Evolutionary conservation across 2,888 invertebrate species (phyloP).

Genomic region (Heptascelio sp.): DNA sequence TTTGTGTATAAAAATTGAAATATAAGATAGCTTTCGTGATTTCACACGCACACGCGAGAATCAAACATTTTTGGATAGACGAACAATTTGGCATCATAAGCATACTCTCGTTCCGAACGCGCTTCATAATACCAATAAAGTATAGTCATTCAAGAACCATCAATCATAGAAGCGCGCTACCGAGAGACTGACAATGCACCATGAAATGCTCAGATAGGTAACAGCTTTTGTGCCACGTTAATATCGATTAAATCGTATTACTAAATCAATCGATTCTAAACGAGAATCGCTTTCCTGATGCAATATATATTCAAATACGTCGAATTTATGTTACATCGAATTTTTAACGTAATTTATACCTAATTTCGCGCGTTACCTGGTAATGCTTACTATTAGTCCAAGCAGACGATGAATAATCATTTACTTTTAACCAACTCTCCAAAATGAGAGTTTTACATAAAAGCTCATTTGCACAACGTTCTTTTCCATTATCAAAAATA

Average conservation of each 20-base stretch:
- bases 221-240: slow-evolving; percentile 65
- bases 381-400: slow-evolving; percentile 28
- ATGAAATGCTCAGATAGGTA: slow-evolving; percentile 64
- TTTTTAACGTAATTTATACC: slow-evolving; percentile 53
- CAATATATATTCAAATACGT: slow-evolving; percentile 59
- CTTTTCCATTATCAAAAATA: too few relatives aligned
- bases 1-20: slow-evolving; percentile 46
- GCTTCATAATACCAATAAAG: slow-evolving; percentile 64
- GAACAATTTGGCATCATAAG: slow-evolving; percentile 50
- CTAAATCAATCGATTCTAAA: slow-evolving; percentile 64
- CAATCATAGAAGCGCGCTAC: slow-evolving; percentile 73
- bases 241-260: slow-evolving; percentile 67
- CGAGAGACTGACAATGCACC: slow-evolving; percentile 70
- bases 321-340: slow-evolving; percentile 24
- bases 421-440: too few relatives aligned
- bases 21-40: slow-evolving; percentile 3
- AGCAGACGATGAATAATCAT: slow-evolving; percentile 27
- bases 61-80: slow-evolving; percentile 35
- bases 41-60: too few relatives aligned
- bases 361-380: slow-evolving; percentile 48
- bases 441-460: too few relatives aligned
- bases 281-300: slow-evolving; percentile 53
- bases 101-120: slow-evolving; percentile 49
- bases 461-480: too few relatives aligned
- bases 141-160: slow-evolving; percentile 74